These are phyloP conservation scores for Dorcus hopei DNA, from an alignment of 2,888 invertebrate genomes.

Conservation along the genomic window DNA sequence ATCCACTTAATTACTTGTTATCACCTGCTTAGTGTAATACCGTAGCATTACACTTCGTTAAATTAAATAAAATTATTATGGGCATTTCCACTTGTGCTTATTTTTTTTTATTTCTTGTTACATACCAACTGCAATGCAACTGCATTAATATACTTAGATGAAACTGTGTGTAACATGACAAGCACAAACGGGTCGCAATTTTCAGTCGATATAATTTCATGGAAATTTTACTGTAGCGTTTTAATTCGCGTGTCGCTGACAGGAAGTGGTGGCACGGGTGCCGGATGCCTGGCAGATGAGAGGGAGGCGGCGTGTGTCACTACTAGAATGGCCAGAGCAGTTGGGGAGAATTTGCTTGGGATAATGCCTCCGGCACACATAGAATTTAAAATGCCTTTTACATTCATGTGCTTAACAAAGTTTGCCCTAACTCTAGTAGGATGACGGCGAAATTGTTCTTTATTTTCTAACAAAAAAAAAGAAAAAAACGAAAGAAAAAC, in stretches of 20 bases:
- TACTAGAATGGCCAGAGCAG: conserved; percentile 6
- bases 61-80: too few relatives aligned
- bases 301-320: conserved; percentile 2
- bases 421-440: neutral
- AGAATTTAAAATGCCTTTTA: conserved; percentile 9
- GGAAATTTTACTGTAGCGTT: conserved; percentile 41
- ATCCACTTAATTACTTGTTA: too few relatives aligned
- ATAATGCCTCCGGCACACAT: conserved; percentile 7
- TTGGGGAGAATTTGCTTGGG: conserved; percentile 7
- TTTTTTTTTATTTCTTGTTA: too few relatives aligned
- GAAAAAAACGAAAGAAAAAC: too few relatives aligned
- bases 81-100: too few relatives aligned
- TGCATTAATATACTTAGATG: neutral
- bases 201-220: conserved; percentile 45
- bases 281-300: conserved; percentile 21
- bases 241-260: conserved; percentile 41
- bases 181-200: conserved; percentile 23
- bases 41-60: too few relatives aligned
- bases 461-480: neutral
- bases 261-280: conserved; percentile 39
- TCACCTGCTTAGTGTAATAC: too few relatives aligned
- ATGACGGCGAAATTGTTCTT: neutral
- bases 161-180: conserved; percentile 2
- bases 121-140: too few relatives aligned
- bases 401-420: conserved; percentile 5